phyloP scores from a whole-genome alignment of 2,888 invertebrate species.

The Timandra comae region DNA sequence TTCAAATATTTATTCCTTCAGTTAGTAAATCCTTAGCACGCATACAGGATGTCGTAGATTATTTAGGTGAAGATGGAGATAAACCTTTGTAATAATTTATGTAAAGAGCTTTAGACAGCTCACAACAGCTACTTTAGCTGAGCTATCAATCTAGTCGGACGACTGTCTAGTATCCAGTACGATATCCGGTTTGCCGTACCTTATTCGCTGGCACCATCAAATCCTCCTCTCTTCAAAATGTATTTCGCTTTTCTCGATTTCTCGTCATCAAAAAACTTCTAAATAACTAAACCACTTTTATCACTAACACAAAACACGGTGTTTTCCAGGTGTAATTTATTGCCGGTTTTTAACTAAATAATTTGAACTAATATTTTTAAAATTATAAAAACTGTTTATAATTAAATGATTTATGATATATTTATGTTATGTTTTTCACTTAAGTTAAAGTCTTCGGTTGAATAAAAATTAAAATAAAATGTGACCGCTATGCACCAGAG shows the following conservation, averaged over 20 bases:
- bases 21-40: constrained; percentile 39
- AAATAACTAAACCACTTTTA: constrained; percentile 47
- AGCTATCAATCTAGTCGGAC: constrained; percentile 53
- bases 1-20: constrained; percentile 59
- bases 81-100: constrained; percentile 17
- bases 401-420: too few species aligned
- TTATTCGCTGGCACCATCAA: constrained; percentile 59
- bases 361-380: too few species aligned
- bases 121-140: constrained; percentile 25
- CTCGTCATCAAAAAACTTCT: constrained; percentile 41
- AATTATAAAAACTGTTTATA: too few species aligned
- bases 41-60: constrained; percentile 21
- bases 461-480: constrained; percentile 26
- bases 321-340: too few species aligned
- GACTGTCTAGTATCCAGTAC: constrained; percentile 49
- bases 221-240: constrained; percentile 40
- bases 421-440: constrained; percentile 32
- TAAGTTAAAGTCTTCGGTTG: constrained; percentile 33
- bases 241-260: constrained; percentile 14
- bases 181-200: constrained; percentile 71
- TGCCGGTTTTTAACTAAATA: too few species aligned
- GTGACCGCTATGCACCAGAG: constrained; percentile 31
- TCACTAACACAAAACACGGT: constrained; percentile 57
- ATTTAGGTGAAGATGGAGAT: constrained; percentile 21
- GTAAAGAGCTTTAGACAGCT: constrained; percentile 5